phyloP scores from a whole-genome alignment of 2,888 invertebrate species.

The Iselma pallidipennis region DNA sequence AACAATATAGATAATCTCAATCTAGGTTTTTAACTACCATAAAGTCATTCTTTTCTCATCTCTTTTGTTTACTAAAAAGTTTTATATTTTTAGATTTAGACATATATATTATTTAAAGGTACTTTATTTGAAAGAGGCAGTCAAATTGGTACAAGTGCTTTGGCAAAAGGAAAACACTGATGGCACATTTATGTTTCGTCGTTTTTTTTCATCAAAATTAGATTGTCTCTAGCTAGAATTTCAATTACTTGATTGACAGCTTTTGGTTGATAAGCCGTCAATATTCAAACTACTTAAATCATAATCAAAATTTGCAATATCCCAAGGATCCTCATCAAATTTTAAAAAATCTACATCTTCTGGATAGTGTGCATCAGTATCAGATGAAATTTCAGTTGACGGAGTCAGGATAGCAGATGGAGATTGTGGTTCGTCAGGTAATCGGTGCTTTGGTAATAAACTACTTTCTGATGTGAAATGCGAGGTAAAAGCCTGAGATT shows the following conservation, averaged over 20 bases:
- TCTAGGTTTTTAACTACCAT: constrained; percentile 40
- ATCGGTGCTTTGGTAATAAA: constrained; percentile 38
- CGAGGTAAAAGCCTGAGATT: constrained; percentile 50
- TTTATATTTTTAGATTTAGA: constrained; percentile 23
- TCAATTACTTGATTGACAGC: constrained; percentile 28
- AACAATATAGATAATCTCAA: constrained; percentile 49
- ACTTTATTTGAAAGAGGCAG: constrained; percentile 48
- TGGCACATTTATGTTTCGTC: constrained; percentile 38
- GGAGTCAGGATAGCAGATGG: constrained; percentile 66
- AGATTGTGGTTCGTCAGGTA: constrained; percentile 53
- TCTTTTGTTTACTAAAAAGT: constrained; percentile 11
- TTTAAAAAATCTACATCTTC: constrained; percentile 50
- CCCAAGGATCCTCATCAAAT: constrained; percentile 53
- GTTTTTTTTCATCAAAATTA: not conserved
- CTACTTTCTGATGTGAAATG: constrained; percentile 50
- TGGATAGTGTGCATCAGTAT: constrained; percentile 44
- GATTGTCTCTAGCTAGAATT: constrained; percentile 8
- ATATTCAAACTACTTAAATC: constrained; percentile 49
- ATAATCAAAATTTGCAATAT: constrained; percentile 52
- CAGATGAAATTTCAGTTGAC: constrained; percentile 54
- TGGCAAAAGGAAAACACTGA: constrained; percentile 45
- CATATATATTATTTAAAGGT: constrained; percentile 30
- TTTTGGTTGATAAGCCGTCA: constrained; percentile 41
- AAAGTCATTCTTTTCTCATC: constrained; percentile 19
- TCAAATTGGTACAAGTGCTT: constrained; percentile 50